These are phyloP conservation scores for Aegotheles bennettii DNA, from an alignment of 2,113 vertebrate species.

Conservation along the genomic window DNA sequence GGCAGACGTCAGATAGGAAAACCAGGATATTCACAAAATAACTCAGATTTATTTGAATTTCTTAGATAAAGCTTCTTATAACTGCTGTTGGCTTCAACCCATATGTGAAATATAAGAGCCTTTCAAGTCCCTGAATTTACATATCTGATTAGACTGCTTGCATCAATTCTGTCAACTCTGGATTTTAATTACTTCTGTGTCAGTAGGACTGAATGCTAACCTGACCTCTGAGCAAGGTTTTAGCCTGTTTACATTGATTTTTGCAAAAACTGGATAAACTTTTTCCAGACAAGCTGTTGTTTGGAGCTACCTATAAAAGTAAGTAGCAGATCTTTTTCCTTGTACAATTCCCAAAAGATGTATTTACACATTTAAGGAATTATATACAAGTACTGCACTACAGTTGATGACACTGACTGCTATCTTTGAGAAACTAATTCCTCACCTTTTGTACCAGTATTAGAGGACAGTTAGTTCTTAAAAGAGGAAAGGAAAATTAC, in stretches of 20 bases:
- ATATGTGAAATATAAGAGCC: background rate
- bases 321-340: background rate
- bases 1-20: background rate
- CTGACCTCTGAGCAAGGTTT: background rate
- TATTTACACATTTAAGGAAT: background rate
- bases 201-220: background rate
- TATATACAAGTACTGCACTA: background rate
- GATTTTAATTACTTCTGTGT: background rate
- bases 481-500: background rate
- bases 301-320: background rate
- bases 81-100: background rate
- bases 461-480: background rate
- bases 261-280: background rate
- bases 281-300: background rate
- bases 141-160: background rate
- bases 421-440: background rate
- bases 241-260: background rate
- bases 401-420: background rate
- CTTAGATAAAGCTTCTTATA: background rate
- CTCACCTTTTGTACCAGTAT: background rate
- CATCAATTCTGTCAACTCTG: background rate
- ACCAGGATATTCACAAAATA: background rate
- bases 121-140: background rate
- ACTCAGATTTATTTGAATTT: background rate
- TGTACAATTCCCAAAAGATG: background rate